Base-by-base conservation (phyloP, 1,140 invertebrate genomes). In the Sycophaga agraensis region DNA sequence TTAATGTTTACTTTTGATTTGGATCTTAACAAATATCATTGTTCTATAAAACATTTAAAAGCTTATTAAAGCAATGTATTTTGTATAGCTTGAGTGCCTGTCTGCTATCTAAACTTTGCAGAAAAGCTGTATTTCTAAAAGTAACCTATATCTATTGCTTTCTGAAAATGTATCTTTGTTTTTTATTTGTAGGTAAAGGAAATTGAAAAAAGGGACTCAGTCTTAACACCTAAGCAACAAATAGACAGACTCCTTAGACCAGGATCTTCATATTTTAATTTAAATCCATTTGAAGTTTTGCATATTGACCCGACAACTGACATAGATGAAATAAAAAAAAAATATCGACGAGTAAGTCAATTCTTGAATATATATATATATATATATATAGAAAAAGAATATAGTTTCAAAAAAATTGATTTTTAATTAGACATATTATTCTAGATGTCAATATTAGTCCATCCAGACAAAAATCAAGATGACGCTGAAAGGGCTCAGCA, bases 401-500 rank as follows among this genome's bases (percentile, higher is more conserved):
- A 26, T 17, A 40, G 40, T 24, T 31, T 31, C 11, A 31, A 6
- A 31, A 31, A 31, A 16, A 7, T 21, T n/a, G 2, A 45, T 56
- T 34, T 49, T 49, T 40, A 24, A n/a, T 45, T 45, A 17, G 8
- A 5, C 1, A 8, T n/a, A n/a, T n/a, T 39, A 59, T 9, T 72
- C 79, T 73, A 90, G 85, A 87, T 99, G 71, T 99, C 97, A 14
- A 95, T 99, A 78, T 84, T 99, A 65, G 94, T 99, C 1, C 97
- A 99, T 90, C 98, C 97, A 43, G 96, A 99, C 73, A 98, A 98
- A 84, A 99, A 99, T 84, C 91, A 91, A 80, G 93, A 99, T 84
- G 94, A 99, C 78, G 81, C 87, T 35, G 97, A 99, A 50, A 85
- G 95, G 81, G 94, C 98, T 11, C 94, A 99, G 77, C 88, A 91